Percentiles rank a stretch among this genome's conserved stretches.
These are phyloP conservation scores for Hassar affinis DNA, from an alignment of 2,113 vertebrate species.

Conservation along the genomic window DNA sequence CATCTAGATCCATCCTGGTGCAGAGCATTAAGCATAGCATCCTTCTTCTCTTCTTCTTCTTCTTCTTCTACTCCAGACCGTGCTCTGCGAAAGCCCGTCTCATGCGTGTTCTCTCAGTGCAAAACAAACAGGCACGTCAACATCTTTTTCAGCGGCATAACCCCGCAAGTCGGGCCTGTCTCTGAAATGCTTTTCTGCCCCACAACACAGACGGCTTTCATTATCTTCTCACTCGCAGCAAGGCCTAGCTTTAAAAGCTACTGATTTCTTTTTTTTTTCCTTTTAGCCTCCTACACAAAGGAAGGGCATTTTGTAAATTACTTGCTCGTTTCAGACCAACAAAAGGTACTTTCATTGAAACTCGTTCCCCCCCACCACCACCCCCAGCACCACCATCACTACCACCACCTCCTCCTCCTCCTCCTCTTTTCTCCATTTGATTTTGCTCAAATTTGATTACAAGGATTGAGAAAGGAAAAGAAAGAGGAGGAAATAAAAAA, in stretches of 20 bases:
- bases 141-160: constrained; percentile 69
- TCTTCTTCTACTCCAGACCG: constrained; percentile 38
- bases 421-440: constrained; percentile 82
- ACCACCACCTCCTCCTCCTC: constrained; percentile 20
- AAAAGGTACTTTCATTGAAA: constrained; percentile 99
- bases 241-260: constrained; percentile 99
- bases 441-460: constrained; percentile 99
- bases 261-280: constrained; percentile 97
- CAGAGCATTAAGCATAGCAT: neutral
- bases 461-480: constrained; percentile 94
- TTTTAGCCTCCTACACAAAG: constrained; percentile 99
- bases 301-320: constrained; percentile 99
- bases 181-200: constrained; percentile 99
- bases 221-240: constrained; percentile 98
- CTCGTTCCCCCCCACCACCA: constrained; percentile 61
- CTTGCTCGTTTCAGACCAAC: constrained; percentile 99
- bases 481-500: constrained; percentile 86
- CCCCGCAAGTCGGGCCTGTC: constrained; percentile 93
- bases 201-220: constrained; percentile 99
- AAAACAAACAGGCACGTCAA: constrained; percentile 71
- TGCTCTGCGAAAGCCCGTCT: constrained; percentile 67
- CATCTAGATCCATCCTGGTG: constrained; percentile 53
- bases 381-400: neutral
- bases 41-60: constrained; percentile 22
- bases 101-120: constrained; percentile 63